Evolutionary conservation across 2,113 vertebrate genomes (phyloP).

Genomic region (Osmerus mordax): DNA sequence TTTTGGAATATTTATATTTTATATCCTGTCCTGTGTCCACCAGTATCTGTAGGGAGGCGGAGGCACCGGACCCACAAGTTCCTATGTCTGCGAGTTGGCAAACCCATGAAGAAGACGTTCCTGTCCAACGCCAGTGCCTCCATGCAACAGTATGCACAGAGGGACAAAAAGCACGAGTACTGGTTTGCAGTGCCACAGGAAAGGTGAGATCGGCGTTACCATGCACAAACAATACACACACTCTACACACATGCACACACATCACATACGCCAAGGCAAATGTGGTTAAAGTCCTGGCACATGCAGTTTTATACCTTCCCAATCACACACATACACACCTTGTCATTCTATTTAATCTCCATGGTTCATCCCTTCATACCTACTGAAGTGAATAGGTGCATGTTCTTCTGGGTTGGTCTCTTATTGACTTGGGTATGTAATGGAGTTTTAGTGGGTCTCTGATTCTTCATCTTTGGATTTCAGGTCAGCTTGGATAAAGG

Average conservation of each 20-base stretch:
- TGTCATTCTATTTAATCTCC: no score
- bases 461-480: conserved; percentile 16
- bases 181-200: conserved; percentile 98
- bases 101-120: conserved; percentile 98
- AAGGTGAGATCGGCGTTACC: conserved; percentile 73
- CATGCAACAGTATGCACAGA: conserved; percentile 98
- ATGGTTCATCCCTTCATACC: no score
- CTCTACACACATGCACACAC: no score
- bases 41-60: conserved; percentile 74
- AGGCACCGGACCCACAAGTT: conserved; percentile 87
- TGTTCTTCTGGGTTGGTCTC: conserved; percentile 27
- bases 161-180: conserved; percentile 96
- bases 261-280: no score
- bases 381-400: neutral
- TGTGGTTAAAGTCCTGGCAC: no score
- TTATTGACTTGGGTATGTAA: neutral
- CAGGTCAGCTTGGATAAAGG: neutral
- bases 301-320: no score
- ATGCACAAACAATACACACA: no score
- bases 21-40: conserved; percentile 37
- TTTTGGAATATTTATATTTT: neutral
- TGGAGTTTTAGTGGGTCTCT: conserved; percentile 14
- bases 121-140: conserved; percentile 93
- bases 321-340: no score
- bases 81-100: conserved; percentile 90